A percentile compares a stretch with the other conserved stretches of the same genome.
Evolutionary conservation across 2,113 vertebrate genomes (phyloP).

Genomic region (Bubalus kerabau): DNA sequence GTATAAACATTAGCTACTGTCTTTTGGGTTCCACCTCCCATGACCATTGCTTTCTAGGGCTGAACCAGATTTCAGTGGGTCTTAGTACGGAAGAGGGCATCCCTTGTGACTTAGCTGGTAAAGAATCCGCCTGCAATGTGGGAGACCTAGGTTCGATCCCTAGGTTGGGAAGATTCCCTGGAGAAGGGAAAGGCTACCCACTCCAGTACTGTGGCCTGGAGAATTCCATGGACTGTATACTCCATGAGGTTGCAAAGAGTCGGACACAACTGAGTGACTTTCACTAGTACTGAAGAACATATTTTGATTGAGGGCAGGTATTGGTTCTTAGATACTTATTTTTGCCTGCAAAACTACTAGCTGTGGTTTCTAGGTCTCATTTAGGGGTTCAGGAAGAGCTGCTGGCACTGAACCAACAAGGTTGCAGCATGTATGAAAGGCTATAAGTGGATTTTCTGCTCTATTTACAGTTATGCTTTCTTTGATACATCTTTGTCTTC

Average conservation of each 20-base stretch:
- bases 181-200: not conserved
- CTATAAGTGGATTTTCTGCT: not conserved
- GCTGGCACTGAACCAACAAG: not conserved
- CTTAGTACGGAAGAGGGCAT: not conserved
- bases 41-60: not conserved
- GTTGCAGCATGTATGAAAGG: not conserved
- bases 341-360: not conserved
- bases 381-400: not conserved
- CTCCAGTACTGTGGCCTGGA: not conserved
- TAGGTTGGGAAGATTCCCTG: not conserved
- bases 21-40: not conserved
- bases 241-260: not conserved
- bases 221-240: not conserved
- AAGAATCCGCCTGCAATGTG: not conserved
- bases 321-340: not conserved
- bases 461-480: not conserved
- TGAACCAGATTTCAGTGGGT: not conserved
- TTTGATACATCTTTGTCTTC: not conserved
- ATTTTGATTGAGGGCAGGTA: not conserved
- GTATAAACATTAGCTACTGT: not conserved
- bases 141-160: not conserved
- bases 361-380: not conserved
- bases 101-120: not conserved
- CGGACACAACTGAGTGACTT: rapidly evolving
- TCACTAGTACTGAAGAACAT: not conserved